Conservation (phyloP, 2,113 vertebrate genomes). For the Lates calcarifer region DNA sequence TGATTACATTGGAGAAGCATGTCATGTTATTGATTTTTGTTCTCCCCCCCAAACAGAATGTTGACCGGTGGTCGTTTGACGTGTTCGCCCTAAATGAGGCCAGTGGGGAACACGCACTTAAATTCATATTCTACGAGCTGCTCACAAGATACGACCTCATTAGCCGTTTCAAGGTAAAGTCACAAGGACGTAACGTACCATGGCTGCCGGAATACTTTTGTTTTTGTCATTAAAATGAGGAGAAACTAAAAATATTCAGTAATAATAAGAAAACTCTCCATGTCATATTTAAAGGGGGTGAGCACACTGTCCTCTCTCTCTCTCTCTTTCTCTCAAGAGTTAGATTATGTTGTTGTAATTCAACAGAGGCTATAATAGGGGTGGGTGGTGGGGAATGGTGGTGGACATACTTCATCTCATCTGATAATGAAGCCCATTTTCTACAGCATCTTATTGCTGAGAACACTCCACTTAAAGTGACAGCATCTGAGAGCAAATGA, state of each 20-base stretch:
- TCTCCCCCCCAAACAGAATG: conserved; percentile 84
- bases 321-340: not conserved
- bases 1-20: not conserved
- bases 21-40: not conserved
- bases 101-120: conserved; percentile 95
- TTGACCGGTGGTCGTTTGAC: conserved; percentile 98
- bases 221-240: conserved; percentile 23
- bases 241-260: not conserved
- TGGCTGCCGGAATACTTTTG: not conserved
- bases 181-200: not conserved
- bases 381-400: not conserved
- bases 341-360: conserved; percentile 33
- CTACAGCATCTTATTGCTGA: conserved; percentile 13
- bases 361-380: conserved; percentile 20
- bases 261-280: not conserved
- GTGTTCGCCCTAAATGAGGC: conserved; percentile 96
- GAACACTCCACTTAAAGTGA: conserved; percentile 46
- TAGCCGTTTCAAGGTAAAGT: conserved; percentile 95
- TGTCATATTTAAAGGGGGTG: conserved; percentile 14
- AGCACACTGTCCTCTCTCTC: conserved; percentile 2
- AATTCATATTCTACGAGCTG: conserved; percentile 99
- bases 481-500: conserved; percentile 56
- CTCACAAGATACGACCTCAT: conserved; percentile 98
- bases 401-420: conserved; percentile 29
- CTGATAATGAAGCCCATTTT: conserved; percentile 40